Evolutionary conservation across 2,888 invertebrate genomes (phyloP).

Genomic region (Diogma glabrata): DNA sequence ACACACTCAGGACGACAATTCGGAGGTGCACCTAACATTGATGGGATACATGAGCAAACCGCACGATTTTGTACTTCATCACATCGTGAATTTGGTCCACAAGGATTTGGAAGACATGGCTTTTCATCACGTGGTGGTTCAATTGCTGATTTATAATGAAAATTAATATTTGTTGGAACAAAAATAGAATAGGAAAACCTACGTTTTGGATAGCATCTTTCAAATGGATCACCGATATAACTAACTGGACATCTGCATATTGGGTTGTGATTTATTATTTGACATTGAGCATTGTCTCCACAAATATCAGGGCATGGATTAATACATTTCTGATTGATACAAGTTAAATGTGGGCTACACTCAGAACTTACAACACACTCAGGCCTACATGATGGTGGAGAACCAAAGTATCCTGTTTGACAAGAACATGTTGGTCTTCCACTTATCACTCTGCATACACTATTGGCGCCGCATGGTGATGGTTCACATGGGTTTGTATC

Average conservation of each 20-base stretch:
- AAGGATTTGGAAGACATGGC: constrained; percentile 60
- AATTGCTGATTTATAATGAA: constrained; percentile 27
- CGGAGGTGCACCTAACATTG: constrained; percentile 68
- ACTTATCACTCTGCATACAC: constrained; percentile 57
- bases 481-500: constrained; percentile 56
- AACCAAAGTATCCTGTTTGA: constrained; percentile 56
- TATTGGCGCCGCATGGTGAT: constrained; percentile 68
- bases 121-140: constrained; percentile 39
- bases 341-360: constrained; percentile 61
- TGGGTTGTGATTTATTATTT: constrained; percentile 68
- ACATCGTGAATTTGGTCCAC: constrained; percentile 67
- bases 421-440: constrained; percentile 69
- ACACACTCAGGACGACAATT: constrained; percentile 66
- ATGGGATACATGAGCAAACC: constrained; percentile 61
- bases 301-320: constrained; percentile 69
- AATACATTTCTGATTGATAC: constrained; percentile 63
- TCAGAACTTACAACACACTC: constrained; percentile 70
- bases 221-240: constrained; percentile 66
- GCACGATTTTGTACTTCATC: constrained; percentile 53
- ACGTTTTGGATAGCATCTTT: constrained; percentile 45
- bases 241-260: constrained; percentile 61
- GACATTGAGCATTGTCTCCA: constrained; percentile 64
- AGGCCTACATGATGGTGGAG: constrained; percentile 64
- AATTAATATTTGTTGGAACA: constrained; percentile 5
- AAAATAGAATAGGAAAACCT: constrained; percentile 19